Conservation (phyloP, 2,888 invertebrate genomes). For the Drosophila putrida region DNA sequence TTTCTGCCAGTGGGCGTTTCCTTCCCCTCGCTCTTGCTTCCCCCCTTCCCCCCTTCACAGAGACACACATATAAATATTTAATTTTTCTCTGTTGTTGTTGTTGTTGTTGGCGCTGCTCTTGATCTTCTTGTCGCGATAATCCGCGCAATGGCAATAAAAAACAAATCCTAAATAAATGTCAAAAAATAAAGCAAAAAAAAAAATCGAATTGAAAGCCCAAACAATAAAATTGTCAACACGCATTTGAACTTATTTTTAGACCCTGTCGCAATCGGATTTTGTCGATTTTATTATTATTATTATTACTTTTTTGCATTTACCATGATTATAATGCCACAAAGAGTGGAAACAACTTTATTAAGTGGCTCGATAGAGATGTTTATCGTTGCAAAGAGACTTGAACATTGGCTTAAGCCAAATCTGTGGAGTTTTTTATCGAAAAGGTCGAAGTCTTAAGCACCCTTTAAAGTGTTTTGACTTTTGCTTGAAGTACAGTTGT, state of each 20-base stretch:
- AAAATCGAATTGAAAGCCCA: constrained; percentile 13
- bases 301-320: constrained; percentile 29
- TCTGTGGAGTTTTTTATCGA: background rate
- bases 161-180: constrained; percentile 3
- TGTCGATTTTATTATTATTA: constrained; percentile 28
- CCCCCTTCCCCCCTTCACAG: constrained; percentile 31
- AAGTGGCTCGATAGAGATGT: constrained; percentile 44
- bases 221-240: constrained; percentile 72
- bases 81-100: constrained; percentile 25
- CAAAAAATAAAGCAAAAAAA: constrained; percentile 23
- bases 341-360: constrained; percentile 70
- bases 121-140: constrained; percentile 80
- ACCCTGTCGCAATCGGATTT: constrained; percentile 70
- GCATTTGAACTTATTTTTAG: constrained; percentile 79
- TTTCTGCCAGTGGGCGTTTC: constrained; percentile 63
- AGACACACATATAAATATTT: constrained; percentile 68
- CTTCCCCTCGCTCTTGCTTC: constrained; percentile 44
- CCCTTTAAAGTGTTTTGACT: background rate
- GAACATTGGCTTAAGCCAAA: constrained; percentile 17
- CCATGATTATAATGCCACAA: constrained; percentile 43
- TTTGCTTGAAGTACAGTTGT: too few relatives aligned
- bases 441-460: constrained; percentile 1
- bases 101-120: constrained; percentile 50
- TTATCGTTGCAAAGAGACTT: constrained; percentile 36
- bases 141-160: constrained; percentile 70